These are phyloP conservation scores for Paedocypris micromegethes DNA, from an alignment of 2,797 vertebrate genomes.

Conservation along the genomic window DNA sequence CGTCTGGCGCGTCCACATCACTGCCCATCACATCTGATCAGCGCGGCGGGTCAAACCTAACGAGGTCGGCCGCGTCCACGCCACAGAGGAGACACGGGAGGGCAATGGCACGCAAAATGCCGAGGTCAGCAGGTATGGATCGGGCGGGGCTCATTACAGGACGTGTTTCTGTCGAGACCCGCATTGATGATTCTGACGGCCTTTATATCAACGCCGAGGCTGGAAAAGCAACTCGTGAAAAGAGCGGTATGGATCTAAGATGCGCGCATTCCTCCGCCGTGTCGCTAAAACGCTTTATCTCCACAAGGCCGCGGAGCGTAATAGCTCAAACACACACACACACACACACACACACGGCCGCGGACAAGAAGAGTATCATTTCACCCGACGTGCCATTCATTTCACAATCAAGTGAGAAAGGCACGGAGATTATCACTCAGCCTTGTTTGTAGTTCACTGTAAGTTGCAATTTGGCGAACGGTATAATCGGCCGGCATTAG, in stretches of 20 bases:
- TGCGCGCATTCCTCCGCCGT: not conserved
- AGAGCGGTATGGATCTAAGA: not conserved
- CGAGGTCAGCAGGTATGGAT: slow-evolving; percentile 36
- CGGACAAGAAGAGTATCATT: no score
- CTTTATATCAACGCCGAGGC: not conserved
- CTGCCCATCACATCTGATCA: no score
- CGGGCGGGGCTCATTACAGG: slow-evolving; percentile 19
- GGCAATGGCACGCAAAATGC: slow-evolving; percentile 12
- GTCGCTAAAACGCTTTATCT: not conserved
- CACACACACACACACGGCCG: not conserved
- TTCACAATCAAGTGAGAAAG: not conserved
- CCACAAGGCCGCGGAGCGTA: not conserved
- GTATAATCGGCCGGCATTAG: slow-evolving; percentile 26
- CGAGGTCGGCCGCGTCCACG: no score
- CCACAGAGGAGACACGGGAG: not conserved
- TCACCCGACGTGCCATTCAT: no score
- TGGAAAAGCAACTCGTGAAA: not conserved
- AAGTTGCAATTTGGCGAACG: slow-evolving; percentile 4
- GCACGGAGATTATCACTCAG: not conserved
- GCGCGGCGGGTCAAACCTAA: no score
- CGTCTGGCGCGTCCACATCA: no score
- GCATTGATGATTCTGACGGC: not conserved
- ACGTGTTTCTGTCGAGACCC: slow-evolving; percentile 5
- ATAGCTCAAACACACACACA: not conserved
- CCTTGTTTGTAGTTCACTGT: slow-evolving; percentile 11